Evolutionary conservation across 2,888 invertebrate species (phyloP).

Genomic region (Cabera pusaria): DNA sequence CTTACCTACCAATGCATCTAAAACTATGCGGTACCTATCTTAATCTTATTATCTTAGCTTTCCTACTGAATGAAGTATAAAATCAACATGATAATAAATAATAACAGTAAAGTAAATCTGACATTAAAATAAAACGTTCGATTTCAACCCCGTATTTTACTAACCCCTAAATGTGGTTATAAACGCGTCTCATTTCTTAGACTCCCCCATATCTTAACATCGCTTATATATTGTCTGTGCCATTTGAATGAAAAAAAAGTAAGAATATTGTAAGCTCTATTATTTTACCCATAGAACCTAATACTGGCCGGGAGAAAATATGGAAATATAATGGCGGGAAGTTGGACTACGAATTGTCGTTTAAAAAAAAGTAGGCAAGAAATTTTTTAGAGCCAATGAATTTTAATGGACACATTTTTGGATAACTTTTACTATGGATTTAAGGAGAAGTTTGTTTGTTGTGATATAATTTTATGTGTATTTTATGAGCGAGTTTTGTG

Average conservation of each 20-base stretch:
- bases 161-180: slow-evolving; percentile 58
- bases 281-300: slow-evolving; percentile 9
- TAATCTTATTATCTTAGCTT: too few species aligned
- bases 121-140: slow-evolving; percentile 39
- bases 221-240: slow-evolving; percentile 32
- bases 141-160: slow-evolving; percentile 50
- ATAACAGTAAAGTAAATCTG: slow-evolving; percentile 23
- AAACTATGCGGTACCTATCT: too few species aligned
- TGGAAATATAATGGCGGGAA: slow-evolving; percentile 76
- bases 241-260: slow-evolving; percentile 7
- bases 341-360: slow-evolving; percentile 72
- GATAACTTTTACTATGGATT: slow-evolving; percentile 44
- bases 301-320: slow-evolving; percentile 38
- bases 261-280: slow-evolving; percentile 5
- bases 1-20: too few species aligned
- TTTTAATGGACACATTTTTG: slow-evolving; percentile 61
- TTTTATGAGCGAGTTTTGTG: slow-evolving; percentile 37
- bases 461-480: slow-evolving; percentile 42
- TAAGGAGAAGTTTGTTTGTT: slow-evolving; percentile 45
- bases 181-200: slow-evolving; percentile 63
- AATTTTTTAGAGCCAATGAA: slow-evolving; percentile 66
- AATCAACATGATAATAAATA: too few species aligned
- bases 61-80: too few species aligned
- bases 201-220: slow-evolving; percentile 59
- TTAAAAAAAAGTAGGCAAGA: slow-evolving; percentile 51